These are phyloP conservation scores for Brachyhypopomus occidentalis DNA, from an alignment of 2,113 vertebrate genomes.

Conservation along the genomic window DNA sequence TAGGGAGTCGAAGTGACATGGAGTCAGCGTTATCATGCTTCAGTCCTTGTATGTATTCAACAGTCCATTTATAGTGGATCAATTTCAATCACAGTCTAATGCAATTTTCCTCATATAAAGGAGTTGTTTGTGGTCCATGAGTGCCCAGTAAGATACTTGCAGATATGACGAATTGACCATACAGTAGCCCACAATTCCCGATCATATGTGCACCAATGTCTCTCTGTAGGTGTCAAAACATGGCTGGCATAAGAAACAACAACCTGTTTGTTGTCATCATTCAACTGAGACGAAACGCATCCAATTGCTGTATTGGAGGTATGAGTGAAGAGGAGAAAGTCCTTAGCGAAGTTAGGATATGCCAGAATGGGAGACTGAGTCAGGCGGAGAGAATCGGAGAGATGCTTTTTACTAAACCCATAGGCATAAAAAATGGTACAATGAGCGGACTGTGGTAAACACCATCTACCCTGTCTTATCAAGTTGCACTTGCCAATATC, in stretches of 20 bases:
- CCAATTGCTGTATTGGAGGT: conserved; percentile 6
- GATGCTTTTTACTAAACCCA: conserved; percentile 48
- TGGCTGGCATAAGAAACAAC: too few relatives aligned
- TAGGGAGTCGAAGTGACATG: conserved; percentile 14
- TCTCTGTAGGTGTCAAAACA: too few relatives aligned
- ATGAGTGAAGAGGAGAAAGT: conserved; percentile 35
- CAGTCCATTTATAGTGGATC: conserved; percentile 42
- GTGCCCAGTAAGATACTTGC: not conserved
- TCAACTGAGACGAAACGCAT: not conserved
- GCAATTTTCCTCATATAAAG: not conserved
- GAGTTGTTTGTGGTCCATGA: not conserved
- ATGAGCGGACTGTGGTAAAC: conserved; percentile 29
- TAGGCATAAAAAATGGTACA: conserved; percentile 21
- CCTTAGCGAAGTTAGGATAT: conserved; percentile 29
- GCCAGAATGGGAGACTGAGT: conserved; percentile 25
- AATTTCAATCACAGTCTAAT: conserved; percentile 40
- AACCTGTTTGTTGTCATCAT: not conserved
- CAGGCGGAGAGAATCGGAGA: not conserved
- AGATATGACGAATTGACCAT: not conserved
- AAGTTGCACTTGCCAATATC: too few relatives aligned
- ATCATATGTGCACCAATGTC: too few relatives aligned
- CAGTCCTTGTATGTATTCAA: conserved; percentile 24
- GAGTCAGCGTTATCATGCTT: conserved; percentile 34
- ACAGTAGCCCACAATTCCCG: too few relatives aligned
- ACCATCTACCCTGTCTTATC: not conserved